Conservation (phyloP, 2,888 invertebrate species). For the Dascillus cervinus region DNA sequence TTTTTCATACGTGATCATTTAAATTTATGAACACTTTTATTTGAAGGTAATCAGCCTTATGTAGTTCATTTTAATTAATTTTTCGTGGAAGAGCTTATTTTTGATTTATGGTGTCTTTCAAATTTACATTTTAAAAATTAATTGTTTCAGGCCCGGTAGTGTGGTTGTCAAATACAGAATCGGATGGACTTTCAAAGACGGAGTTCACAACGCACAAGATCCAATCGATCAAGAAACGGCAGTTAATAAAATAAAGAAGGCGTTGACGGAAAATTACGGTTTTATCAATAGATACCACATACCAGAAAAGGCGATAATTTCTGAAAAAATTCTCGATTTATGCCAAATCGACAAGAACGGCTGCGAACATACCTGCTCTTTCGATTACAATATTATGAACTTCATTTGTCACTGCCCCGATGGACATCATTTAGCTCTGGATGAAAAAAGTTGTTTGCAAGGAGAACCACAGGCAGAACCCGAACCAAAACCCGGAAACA, state of each 20-base stretch:
- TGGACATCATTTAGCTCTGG: constrained; percentile 45
- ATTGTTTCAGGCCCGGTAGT: constrained; percentile 53
- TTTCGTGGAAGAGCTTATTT: constrained; percentile 2
- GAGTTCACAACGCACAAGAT: constrained; percentile 42
- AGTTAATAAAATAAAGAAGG: constrained; percentile 44
- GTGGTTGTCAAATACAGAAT: constrained; percentile 58
- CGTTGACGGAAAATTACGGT: constrained; percentile 46
- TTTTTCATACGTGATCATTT: not conserved
- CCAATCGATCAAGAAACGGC: constrained; percentile 45
- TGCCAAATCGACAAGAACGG: constrained; percentile 54
- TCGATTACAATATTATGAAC: constrained; percentile 52
- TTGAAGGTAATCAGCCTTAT: constrained; percentile 2
- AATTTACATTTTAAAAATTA: constrained; percentile 1
- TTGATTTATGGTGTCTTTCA: too few species aligned
- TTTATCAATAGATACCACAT: constrained; percentile 41
- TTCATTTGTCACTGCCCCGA: constrained; percentile 61
- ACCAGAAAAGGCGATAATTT: constrained; percentile 46
- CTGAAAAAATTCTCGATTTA: constrained; percentile 53
- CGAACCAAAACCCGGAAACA: constrained; percentile 29
- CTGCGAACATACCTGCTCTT: constrained; percentile 61
- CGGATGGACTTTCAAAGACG: constrained; percentile 53
- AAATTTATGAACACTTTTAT: constrained; percentile 1
- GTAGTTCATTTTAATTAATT: not conserved
- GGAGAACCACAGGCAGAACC: constrained; percentile 24
- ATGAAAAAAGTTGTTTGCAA: constrained; percentile 43